Evolutionary conservation across 2,113 vertebrate genomes (phyloP), one percentile per base, ranked within the genome.

Genomic region (Gobiocypris rarus): DNA sequence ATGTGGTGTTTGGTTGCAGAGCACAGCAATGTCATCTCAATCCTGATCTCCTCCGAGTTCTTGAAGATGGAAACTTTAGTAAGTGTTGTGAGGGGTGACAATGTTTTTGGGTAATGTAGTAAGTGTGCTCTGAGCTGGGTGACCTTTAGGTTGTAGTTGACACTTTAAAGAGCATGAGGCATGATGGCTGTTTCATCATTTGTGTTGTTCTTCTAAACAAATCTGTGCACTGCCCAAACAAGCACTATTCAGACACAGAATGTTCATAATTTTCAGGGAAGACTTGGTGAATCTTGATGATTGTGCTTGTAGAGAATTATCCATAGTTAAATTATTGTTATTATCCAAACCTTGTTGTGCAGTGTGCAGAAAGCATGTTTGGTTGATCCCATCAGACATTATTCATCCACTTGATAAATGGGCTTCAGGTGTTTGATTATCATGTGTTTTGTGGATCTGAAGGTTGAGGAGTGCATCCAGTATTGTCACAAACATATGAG

Each of bases 31-130:
- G 98, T 99, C 88, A 97, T 99, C 95, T 99, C 98, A 89, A 98
- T 99, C 94, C 97, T 99, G 91, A 99, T 99, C 95, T 99, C 98
- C 92, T 99, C 98, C 75, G 97, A 99, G 88, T 99, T 99, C 95
- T 94, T 99, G 95, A 99, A 98, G 96, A 99, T 99, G 98, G 98
- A 99, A 92, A 96, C 96, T 84, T 95, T 99, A 94, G 98, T 99
- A 96, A 98, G 98, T 98, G 95, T 91, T 91, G 89, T 92, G 89
- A 14, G 85, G 86, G 80, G 70, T 84, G 88, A 85, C 65, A 71
- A 65, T 70, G 48, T 82, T 82, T n/a, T 82, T 81, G 70, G 56
- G 73, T 83, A 81, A 48, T 84, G 31, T 31, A 83, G 58, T 3
- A 24, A 41, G 78, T 67, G 50, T 83, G 70, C 80, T 82, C 80